Conservation (phyloP, 2,888 invertebrate genomes). For the Drosophila eohydei region DNA sequence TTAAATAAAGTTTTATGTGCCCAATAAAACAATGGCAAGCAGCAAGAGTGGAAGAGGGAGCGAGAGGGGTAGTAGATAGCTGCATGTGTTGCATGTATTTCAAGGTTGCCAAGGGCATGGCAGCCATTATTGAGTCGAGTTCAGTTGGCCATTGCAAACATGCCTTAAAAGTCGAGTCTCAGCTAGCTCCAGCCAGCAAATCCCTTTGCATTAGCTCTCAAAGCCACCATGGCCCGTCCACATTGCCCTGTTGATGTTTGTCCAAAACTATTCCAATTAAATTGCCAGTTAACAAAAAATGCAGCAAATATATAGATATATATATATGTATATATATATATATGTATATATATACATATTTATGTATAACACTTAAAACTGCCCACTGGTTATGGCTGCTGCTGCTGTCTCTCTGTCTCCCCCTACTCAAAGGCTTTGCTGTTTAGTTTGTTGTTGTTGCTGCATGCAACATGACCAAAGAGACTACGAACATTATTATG, state of each 20-base stretch:
- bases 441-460: constrained; percentile 19
- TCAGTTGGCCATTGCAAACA: constrained; percentile 21
- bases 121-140: constrained; percentile 26
- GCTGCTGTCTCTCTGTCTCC: constrained; percentile 10
- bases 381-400: constrained; percentile 44
- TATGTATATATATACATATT: not conserved
- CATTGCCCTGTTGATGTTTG: constrained; percentile 57
- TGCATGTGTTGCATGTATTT: constrained; percentile 7
- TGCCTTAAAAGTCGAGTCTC: constrained; percentile 6
- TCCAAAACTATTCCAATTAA: constrained; percentile 72
- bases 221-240: constrained; percentile 13
- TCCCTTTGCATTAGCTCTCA: constrained; percentile 27
- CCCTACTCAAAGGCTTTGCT: not conserved
- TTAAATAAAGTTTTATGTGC: constrained; percentile 73
- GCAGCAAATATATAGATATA: not conserved
- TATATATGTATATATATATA: not conserved
- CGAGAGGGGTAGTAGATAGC: not conserved
- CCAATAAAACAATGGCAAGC: constrained; percentile 31
- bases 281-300: constrained; percentile 38
- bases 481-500: constrained; percentile 28
- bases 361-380: constrained; percentile 38
- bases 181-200: not conserved
- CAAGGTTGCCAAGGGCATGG: constrained; percentile 39
- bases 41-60: not conserved
- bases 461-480: constrained; percentile 41